A percentile compares a stretch with the other conserved stretches of the same genome.
phyloP scores from a whole-genome alignment of 2,888 invertebrate genomes.

The Hedya salicella region DNA sequence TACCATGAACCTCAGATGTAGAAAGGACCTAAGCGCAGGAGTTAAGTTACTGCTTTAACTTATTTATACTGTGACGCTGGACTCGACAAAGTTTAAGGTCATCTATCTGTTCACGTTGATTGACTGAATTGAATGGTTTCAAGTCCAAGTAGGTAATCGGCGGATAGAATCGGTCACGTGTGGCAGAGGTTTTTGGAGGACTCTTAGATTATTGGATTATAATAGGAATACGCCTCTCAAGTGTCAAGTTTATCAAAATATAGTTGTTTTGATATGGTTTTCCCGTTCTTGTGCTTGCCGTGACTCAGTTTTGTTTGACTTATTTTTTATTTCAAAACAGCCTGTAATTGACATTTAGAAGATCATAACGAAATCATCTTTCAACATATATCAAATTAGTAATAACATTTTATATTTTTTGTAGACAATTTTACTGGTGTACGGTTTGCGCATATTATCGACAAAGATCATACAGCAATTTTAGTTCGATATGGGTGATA shows the following conservation, averaged over 20 bases:
- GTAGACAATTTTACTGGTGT: background rate
- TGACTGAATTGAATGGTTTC: too few species aligned
- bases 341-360: background rate
- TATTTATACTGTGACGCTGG: too few species aligned
- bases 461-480: background rate
- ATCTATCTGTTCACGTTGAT: too few species aligned
- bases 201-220: too few species aligned
- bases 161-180: too few species aligned
- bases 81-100: too few species aligned
- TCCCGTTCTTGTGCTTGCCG: background rate
- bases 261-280: background rate
- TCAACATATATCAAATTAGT: background rate
- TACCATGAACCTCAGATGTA: too few species aligned
- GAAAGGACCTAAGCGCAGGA: too few species aligned
- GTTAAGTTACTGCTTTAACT: too few species aligned
- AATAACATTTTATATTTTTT: background rate
- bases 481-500: constrained; percentile 19
- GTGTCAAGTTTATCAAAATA: background rate
- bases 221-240: background rate
- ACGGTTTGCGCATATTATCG: background rate
- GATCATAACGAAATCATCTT: background rate
- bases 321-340: background rate
- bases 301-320: background rate
- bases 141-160: too few species aligned
- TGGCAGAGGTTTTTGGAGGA: too few species aligned